These are phyloP conservation scores for Epicauta chinensis DNA, from an alignment of 1,140 invertebrate genomes.

Conservation along the genomic window DNA sequence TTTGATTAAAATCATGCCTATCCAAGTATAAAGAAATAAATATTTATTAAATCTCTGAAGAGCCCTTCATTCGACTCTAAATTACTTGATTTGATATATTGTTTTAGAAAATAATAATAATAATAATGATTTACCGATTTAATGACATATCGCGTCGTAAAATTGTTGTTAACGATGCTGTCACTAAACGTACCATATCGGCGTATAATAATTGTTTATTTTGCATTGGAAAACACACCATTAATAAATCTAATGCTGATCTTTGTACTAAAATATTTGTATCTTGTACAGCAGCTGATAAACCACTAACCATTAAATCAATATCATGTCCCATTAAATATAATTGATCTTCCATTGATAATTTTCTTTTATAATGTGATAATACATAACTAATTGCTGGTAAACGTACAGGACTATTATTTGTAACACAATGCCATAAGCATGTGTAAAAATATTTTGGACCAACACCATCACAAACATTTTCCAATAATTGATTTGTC, in stretches of 20 bases:
- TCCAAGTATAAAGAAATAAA: no score
- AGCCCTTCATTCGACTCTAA: no score
- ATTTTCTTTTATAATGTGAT: constrained; percentile 75
- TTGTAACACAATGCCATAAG: constrained; percentile 81
- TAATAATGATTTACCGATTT: constrained; percentile 56
- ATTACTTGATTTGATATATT: no score
- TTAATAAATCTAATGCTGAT: constrained; percentile 76
- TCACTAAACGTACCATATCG: constrained; percentile 73
- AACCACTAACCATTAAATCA: constrained; percentile 65
- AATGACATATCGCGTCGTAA: constrained; percentile 87
- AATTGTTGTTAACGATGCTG: constrained; percentile 75
- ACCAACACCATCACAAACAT: constrained; percentile 76
- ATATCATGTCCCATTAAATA: constrained; percentile 82
- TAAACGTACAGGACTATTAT: constrained; percentile 76
- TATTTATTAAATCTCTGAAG: no score
- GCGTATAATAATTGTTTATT: constrained; percentile 65
- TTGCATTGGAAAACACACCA: constrained; percentile 82
- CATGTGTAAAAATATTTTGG: constrained; percentile 78
- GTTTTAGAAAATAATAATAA: neutral
- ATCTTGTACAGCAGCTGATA: constrained; percentile 69
- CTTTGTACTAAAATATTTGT: constrained; percentile 79
- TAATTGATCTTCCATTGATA: constrained; percentile 77
- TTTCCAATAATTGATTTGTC: constrained; percentile 69
- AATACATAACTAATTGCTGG: constrained; percentile 79
- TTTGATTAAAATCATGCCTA: no score